Evolutionary conservation across 2,113 vertebrate genomes (phyloP), one percentile per base, ranked within the genome.

Genomic region (Theristicus caerulescens): DNA sequence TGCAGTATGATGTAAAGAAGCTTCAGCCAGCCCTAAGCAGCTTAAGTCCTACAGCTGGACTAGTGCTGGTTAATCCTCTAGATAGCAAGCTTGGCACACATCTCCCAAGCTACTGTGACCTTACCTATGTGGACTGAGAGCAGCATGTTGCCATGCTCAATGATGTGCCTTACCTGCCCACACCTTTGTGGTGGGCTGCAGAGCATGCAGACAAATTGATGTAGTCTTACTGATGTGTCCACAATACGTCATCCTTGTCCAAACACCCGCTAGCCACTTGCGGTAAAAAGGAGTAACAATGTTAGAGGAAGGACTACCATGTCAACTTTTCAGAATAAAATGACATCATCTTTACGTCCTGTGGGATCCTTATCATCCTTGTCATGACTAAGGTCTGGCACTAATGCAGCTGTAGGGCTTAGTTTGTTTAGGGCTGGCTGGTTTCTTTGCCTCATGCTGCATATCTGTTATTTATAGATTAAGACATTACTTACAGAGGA

Each of bases 151-250:
- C 16, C 15, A 10, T 32, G 20, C 31, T 54, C 13, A 36, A 2
- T 2, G 1, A 4, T 58, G 26, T 51, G 18, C 6, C 24, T 31
- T 5, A 2, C 22, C 18, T 47, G 7, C 8, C 36, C 9, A 16
- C 2, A 46, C 5, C 18, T 83, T 40, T 58, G 11, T 0, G 0
- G 2, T 58, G 62, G 14, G 16, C 34, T 65, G 22, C 36, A 88
- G 19, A 77, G 9, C 12, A 24, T 16, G 14, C 20, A 81, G 32
- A 44, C 24, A 70, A 79, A 69, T 17, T 15, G 8, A 70, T 8
- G 7, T 2, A 52, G 36, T 44, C 46, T 71, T 88, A 57, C 29
- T 44, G 9, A 8, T 7, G 0, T 22, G 12, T 29, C 49, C 40
- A 9, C 10, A 29, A 3, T 5, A 54, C 3, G 10, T 10, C 25